Evolutionary conservation across 2,888 invertebrate genomes (phyloP).

Genomic region (Eristalis intricaria): DNA sequence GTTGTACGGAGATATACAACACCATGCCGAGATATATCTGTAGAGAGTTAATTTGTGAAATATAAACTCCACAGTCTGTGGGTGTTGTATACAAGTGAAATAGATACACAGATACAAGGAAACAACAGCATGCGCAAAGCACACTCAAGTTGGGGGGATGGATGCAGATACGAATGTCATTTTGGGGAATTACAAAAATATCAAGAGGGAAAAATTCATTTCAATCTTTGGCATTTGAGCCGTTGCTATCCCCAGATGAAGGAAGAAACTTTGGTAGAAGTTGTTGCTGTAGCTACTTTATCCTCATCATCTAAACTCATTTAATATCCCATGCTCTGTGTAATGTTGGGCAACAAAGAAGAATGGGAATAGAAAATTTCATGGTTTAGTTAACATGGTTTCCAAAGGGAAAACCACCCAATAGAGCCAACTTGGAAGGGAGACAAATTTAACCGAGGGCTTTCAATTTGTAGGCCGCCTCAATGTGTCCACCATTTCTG

Average conservation of each 20-base stretch:
- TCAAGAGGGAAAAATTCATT: constrained; percentile 67
- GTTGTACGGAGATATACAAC: constrained; percentile 18
- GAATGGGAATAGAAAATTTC: constrained; percentile 51
- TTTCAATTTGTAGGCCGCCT: constrained; percentile 65
- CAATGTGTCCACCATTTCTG: constrained; percentile 36
- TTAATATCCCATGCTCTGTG: constrained; percentile 52
- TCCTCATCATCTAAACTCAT: constrained; percentile 67
- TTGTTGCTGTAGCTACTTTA: constrained; percentile 60
- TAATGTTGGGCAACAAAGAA: neutral
- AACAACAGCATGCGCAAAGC: constrained; percentile 50
- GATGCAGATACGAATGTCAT: constrained; percentile 53
- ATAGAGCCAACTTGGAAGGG: constrained; percentile 40
- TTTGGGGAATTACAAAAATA: constrained; percentile 67
- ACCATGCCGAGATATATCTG: neutral
- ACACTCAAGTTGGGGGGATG: constrained; percentile 4
- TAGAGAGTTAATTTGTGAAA: constrained; percentile 16
- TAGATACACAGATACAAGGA: constrained; percentile 15
- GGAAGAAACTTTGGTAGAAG: constrained; percentile 20
- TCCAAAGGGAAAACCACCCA: constrained; percentile 34
- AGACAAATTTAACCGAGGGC: constrained; percentile 61
- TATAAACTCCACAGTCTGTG: constrained; percentile 33
- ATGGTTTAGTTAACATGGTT: constrained; percentile 62
- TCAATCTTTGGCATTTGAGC: constrained; percentile 62
- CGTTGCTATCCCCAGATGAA: constrained; percentile 10
- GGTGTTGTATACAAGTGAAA: constrained; percentile 16